Base-by-base conservation (phyloP, 2,888 invertebrate species). In the Sesia apiformis region DNA sequence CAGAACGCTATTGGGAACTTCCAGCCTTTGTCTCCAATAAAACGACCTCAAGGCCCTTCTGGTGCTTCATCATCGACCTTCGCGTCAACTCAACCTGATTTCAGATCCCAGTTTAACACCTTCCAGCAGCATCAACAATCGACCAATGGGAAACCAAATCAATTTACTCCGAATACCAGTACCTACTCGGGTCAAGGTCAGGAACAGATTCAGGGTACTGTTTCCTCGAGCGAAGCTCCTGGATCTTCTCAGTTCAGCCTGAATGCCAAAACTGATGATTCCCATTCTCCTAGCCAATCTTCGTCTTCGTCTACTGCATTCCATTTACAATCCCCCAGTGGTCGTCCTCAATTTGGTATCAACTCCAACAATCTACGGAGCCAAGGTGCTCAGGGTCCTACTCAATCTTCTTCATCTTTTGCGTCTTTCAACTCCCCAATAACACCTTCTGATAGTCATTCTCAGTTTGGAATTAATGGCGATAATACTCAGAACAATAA, bases 281-380 rank as follows among this genome's bases (percentile, higher is more conserved):
- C 39, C 38, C 38, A 46, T 6, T n/a, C 7, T 5, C 38, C 50
- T 50, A 50, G 6, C 38, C 50, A 50, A 6, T 50, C 38, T 38
- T 7, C 8, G 38, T 38, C 39, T 38, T 38, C 50, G 5, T 57
- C 56, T 51, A 51, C 52, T 56, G 57, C 60, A 56, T 60, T 60
- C 40, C 58, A 56, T 49, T 57, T 62, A 39, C 70, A 65, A 55
- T 49, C 58, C 49, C 40, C 57, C 39, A 55, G 52, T 23, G 43
- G 46, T 23, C 58, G 54, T 43, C 57, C 58, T 38, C 54, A 58
- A 7, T 60, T 61, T 52, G 54, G 55, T 42, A 54, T 56, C 4
- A 52, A 46, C 42, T 40, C 53, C 51, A 51, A 55, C 38, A 46
- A 46, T 8, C 46, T 8, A 7, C 46, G 7, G n/a, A 23, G 6